Evolutionary conservation across 2,797 vertebrate species (phyloP), one percentile per base, ranked within the genome.

Genomic region (Pelobates cultripes): DNA sequence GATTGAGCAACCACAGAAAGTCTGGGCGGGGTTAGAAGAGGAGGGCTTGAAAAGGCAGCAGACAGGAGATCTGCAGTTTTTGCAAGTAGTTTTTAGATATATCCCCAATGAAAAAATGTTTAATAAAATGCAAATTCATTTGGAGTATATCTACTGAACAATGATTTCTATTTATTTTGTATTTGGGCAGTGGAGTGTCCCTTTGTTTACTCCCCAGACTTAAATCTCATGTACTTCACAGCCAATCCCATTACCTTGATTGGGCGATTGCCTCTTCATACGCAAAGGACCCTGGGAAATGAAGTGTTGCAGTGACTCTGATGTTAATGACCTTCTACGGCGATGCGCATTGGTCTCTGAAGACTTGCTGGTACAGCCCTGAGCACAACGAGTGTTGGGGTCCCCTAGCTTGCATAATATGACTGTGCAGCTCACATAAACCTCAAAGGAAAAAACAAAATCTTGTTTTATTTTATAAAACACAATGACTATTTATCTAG

Each of bases 341-440:
- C 14, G 28, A 73, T 85, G 69, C 15, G 61, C 55, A 17, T 73
- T 80, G 7, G n/a, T 45, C 0, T 2, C 2, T 10, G 0, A 5
- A 7, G 73, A 86, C 67, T 84, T 83, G 0, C 3, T n/a, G 79
- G 90, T 44, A 43, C 93, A 94, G 4, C 92, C 92, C 79, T 89
- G 85, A 17, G 89, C 82, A 60, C 94, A 94, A 75, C 93, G 91
- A 75, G 91, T 92, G 9, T 85, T 84, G 17, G 87, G n/a, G 80
- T 80, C 89, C 4, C 42, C 84, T 0, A 75, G 2, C 61, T 89
- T 86, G 14, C 93, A 94, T 85, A 95, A 85, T 83, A 94, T 91
- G 68, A 94, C 91, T 0, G 90, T 89, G 87, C 93, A 95, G 10
- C 87, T 92, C 85, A 94, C 90, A 85, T 91, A 94, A 64, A 94